Conservation (phyloP, 2,797 vertebrate species). For the Chelonia mydas region DNA sequence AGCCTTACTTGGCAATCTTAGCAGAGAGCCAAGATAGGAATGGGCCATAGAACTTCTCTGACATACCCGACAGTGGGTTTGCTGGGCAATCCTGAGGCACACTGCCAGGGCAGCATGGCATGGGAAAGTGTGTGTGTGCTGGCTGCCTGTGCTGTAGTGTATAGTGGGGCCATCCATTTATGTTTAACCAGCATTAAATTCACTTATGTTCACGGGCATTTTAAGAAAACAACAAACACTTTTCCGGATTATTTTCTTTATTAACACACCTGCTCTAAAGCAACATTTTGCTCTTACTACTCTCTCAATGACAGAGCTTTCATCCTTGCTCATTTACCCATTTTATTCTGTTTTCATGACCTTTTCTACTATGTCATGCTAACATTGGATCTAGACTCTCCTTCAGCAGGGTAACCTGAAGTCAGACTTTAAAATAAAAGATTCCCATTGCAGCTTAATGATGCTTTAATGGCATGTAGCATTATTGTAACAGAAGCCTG, state of each 20-base stretch:
- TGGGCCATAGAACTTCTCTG: neutral
- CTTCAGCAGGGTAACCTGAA: neutral
- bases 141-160: neutral
- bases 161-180: neutral
- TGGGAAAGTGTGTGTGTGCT: neutral
- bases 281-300: neutral
- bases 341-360: neutral
- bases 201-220: neutral
- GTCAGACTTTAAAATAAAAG: accelerated
- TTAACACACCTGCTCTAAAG: neutral
- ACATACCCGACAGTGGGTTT: neutral
- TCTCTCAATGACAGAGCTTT: neutral
- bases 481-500: neutral
- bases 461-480: accelerated
- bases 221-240: neutral
- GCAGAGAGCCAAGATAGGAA: neutral
- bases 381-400: neutral
- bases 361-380: neutral
- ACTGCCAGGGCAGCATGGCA: neutral
- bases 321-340: neutral
- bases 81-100: neutral
- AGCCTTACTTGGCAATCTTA: neutral
- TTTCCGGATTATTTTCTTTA: neutral
- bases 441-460: neutral
- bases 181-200: neutral